Conservation (phyloP, 64 coral and sea anemone species). For the Orbicella faveolata region DNA sequence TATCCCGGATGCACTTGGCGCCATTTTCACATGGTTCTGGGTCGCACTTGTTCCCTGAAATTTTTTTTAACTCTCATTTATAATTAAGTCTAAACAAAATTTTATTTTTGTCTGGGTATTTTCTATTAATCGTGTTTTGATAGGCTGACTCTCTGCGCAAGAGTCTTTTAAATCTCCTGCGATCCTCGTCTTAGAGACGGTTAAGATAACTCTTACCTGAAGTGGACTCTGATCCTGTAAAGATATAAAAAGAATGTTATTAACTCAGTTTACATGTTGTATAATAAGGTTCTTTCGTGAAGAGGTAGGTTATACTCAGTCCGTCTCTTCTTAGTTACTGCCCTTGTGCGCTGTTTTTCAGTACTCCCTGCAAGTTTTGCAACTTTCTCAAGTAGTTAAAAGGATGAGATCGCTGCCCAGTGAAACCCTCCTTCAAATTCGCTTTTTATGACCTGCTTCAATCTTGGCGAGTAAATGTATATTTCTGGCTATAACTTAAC, state of each 20-base stretch:
- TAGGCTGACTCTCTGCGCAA: too few species aligned
- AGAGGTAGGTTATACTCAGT: too few species aligned
- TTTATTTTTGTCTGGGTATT: not conserved
- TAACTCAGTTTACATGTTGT: too few species aligned
- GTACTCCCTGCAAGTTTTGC: too few species aligned
- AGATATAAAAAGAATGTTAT: not conserved
- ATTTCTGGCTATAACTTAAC: too few species aligned
- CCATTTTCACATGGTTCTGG: slow-evolving; percentile 91
- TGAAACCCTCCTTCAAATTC: not conserved
- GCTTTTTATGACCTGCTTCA: too few species aligned
- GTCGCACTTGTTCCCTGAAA: slow-evolving; percentile 68
- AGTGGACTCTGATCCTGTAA: slow-evolving; percentile 46
- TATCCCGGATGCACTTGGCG: slow-evolving; percentile 81
- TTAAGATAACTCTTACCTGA: slow-evolving; percentile 35
- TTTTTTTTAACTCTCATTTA: not conserved
- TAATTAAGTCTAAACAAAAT: not conserved
- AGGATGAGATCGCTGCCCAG: not conserved
- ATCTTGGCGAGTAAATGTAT: too few species aligned
- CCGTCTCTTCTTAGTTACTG: too few species aligned
- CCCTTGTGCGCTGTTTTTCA: too few species aligned
- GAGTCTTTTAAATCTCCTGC: too few species aligned
- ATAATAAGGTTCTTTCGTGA: too few species aligned
- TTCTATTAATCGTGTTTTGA: not conserved
- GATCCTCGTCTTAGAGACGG: too few species aligned
- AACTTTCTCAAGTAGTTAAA: not conserved